Evolutionary conservation across 1,140 invertebrate genomes (phyloP).

Genomic region (Coenobita brevimanus): DNA sequence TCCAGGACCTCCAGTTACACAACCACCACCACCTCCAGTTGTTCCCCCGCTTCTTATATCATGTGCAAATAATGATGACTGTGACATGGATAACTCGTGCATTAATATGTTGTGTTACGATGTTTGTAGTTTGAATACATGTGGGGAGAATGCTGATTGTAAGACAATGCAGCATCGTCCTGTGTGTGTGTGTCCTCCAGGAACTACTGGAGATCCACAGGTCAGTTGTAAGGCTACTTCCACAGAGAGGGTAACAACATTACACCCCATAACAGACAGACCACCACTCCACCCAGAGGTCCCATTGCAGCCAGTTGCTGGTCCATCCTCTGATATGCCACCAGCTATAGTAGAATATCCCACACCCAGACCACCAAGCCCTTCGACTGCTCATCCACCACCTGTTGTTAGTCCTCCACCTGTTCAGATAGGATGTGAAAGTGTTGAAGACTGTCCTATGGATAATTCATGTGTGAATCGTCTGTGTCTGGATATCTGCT

Average conservation of each 20-base stretch:
- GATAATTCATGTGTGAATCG: conserved; percentile 71
- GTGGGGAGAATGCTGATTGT: conserved; percentile 88
- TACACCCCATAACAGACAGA: conserved; percentile 15
- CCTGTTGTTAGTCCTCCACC: conserved; percentile 44
- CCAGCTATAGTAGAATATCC: conserved; percentile 17
- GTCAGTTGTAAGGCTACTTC: conserved; percentile 78
- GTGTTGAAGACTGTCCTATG: conserved; percentile 71
- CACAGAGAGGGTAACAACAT: conserved; percentile 69
- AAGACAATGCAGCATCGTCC: conserved; percentile 86
- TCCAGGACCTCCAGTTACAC: neutral
- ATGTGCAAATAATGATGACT: conserved; percentile 71
- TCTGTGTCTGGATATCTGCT: conserved; percentile 70
- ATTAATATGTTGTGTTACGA: conserved; percentile 71
- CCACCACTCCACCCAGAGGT: neutral
- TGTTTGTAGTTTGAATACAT: conserved; percentile 76
- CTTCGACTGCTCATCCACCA: conserved; percentile 9
- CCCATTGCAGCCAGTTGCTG: conserved; percentile 17
- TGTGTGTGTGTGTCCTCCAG: conserved; percentile 85
- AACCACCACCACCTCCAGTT: conserved; percentile 17
- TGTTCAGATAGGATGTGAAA: conserved; percentile 69
- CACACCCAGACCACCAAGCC: conserved; percentile 8
- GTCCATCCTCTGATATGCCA: neutral
- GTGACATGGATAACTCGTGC: conserved; percentile 71
- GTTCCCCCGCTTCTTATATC: conserved; percentile 66
- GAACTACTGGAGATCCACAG: conserved; percentile 85